Percentiles rank a stretch among this genome's conserved stretches.
These are phyloP conservation scores for Argopecten irradians DNA, from an alignment of 1,140 invertebrate species.

Conservation along the genomic window DNA sequence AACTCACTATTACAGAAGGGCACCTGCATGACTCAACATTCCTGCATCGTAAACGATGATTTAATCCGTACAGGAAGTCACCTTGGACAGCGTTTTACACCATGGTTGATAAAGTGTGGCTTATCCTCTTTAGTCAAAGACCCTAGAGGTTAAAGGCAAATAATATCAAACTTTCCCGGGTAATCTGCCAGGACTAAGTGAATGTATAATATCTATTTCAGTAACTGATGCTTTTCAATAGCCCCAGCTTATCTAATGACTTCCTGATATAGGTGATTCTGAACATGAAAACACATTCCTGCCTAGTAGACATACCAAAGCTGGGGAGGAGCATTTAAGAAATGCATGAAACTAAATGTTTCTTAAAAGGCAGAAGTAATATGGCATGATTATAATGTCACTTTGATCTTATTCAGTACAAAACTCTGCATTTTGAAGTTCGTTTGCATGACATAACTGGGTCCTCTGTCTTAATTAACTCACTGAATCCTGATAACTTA, in stretches of 20 bases:
- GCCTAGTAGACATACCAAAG: neutral
- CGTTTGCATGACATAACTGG: too few species aligned
- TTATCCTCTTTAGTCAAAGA: neutral
- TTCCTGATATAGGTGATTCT: neutral
- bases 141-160: constrained; percentile 1
- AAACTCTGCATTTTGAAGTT: too few species aligned
- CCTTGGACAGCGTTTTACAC: neutral
- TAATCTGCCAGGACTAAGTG: neutral
- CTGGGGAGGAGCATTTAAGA: neutral
- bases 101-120: neutral
- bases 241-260: neutral
- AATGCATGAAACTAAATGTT: neutral
- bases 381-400: too few species aligned
- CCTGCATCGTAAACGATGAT: neutral
- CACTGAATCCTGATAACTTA: too few species aligned
- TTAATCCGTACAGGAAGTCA: constrained; percentile 3
- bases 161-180: neutral
- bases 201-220: neutral
- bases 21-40: neutral
- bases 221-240: neutral
- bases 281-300: neutral
- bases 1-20: neutral
- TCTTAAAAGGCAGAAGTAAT: neutral
- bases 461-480: too few species aligned
- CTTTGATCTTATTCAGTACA: too few species aligned